Conservation (phyloP, 1,140 invertebrate genomes). For the Brachionus paranguensis region DNA sequence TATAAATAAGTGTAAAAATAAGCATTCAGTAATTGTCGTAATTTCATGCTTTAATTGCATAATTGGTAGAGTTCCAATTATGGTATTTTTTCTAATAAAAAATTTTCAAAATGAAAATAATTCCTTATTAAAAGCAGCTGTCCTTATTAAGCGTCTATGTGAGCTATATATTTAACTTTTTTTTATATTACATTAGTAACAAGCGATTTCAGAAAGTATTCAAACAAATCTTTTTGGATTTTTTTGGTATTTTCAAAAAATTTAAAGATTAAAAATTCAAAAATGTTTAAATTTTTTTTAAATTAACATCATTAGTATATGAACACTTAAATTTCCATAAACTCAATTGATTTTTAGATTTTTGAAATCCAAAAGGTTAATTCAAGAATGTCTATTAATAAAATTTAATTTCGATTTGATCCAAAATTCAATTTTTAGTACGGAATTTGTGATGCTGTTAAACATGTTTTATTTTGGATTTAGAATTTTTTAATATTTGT, state of each 20-base stretch:
- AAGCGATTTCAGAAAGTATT: neutral
- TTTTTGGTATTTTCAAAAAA: neutral
- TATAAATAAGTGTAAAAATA: neutral
- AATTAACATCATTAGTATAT: too few relatives aligned
- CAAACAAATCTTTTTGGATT: neutral
- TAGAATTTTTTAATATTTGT: too few relatives aligned
- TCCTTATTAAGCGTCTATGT: neutral
- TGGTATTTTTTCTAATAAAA: constrained; percentile 1
- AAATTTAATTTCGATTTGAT: too few relatives aligned
- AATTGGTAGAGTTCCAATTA: neutral
- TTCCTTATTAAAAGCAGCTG: neutral
- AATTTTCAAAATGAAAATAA: neutral
- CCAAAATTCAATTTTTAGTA: too few relatives aligned
- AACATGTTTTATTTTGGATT: too few relatives aligned
- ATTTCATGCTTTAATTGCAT: neutral
- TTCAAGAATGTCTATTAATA: too few relatives aligned
- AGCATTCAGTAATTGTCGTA: neutral
- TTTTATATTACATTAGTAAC: neutral
- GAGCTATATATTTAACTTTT: neutral
- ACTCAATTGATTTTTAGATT: too few relatives aligned
- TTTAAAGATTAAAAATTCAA: neutral
- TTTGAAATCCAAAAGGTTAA: too few relatives aligned
- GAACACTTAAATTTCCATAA: too few relatives aligned
- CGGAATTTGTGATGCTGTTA: too few relatives aligned
- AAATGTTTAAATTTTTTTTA: too few relatives aligned